Evolutionary conservation across 2,797 vertebrate species (phyloP).

Genomic region (Australoheros facetus): DNA sequence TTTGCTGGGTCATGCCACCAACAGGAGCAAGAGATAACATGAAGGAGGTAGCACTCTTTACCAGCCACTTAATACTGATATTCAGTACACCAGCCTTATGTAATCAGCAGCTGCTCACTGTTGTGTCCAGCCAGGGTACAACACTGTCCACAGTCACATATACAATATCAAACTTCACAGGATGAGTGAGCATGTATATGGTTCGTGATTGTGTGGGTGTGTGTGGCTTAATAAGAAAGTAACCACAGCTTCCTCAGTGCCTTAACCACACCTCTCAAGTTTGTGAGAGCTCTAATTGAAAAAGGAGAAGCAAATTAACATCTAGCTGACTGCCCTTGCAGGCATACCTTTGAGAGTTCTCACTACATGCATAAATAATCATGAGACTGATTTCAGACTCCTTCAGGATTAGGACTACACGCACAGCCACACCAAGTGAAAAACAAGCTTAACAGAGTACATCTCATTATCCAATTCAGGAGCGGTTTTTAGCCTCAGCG

Average conservation of each 20-base stretch:
- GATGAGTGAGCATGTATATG: not conserved
- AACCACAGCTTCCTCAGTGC: constrained; percentile 48
- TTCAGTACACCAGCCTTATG: not conserved
- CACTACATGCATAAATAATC: not conserved
- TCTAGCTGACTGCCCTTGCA: not conserved
- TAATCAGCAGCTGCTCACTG: not conserved
- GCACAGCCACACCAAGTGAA: not conserved
- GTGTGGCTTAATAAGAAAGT: constrained; percentile 5
- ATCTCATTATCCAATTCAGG: constrained; percentile 17
- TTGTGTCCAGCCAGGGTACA: not conserved
- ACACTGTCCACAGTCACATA: not conserved
- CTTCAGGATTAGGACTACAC: constrained; percentile 8
- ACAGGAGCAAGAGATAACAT: not conserved
- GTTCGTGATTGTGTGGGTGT: not conserved
- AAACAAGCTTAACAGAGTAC: constrained; percentile 25
- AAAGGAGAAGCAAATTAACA: constrained; percentile 36
- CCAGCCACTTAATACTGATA: not conserved
- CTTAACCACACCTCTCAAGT: constrained; percentile 1
- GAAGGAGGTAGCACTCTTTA: not conserved
- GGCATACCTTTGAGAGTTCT: not conserved
- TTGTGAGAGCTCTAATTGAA: constrained; percentile 3
- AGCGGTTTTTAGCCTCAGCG: not conserved
- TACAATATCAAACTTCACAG: not conserved
- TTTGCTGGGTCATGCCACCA: not conserved
- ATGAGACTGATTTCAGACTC: constrained; percentile 13